Percentiles rank a stretch among this genome's conserved stretches.
Conservation (phyloP, 2,797 vertebrate species). For the Phalloptychus januarius region DNA sequence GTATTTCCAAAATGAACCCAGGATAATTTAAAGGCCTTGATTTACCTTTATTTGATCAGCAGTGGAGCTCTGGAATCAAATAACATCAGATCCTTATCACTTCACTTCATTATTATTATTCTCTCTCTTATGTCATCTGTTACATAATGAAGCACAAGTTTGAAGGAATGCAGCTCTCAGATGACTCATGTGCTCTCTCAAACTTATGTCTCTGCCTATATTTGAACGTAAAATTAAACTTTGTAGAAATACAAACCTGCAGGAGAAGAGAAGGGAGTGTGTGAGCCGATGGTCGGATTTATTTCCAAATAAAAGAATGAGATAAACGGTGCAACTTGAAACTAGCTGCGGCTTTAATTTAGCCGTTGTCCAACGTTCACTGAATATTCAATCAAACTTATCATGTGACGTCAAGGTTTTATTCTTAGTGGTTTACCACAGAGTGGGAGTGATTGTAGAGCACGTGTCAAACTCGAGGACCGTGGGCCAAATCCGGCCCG, state of each 20-base stretch:
- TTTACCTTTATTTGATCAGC: background rate
- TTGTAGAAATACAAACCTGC: background rate
- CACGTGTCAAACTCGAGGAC: too few species aligned
- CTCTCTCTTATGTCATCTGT: slow-evolving; percentile 1
- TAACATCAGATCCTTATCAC: background rate
- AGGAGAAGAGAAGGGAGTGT: background rate
- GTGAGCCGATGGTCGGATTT: background rate
- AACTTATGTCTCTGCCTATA: background rate
- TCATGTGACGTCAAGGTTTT: background rate
- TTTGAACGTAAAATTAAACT: background rate
- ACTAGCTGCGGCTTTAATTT: background rate
- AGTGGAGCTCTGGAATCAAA: background rate
- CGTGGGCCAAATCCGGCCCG: too few species aligned
- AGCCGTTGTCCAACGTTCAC: background rate
- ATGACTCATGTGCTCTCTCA: background rate
- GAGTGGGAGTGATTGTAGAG: background rate
- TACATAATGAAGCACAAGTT: background rate
- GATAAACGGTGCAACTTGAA: background rate
- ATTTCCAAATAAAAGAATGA: background rate
- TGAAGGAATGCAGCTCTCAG: background rate
- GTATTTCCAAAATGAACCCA: background rate
- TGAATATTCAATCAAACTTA: background rate
- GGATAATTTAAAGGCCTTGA: background rate
- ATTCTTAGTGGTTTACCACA: background rate
- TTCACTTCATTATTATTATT: background rate